phyloP scores from a whole-genome alignment of 2,113 vertebrate genomes.

The Bubo blakistoni region DNA sequence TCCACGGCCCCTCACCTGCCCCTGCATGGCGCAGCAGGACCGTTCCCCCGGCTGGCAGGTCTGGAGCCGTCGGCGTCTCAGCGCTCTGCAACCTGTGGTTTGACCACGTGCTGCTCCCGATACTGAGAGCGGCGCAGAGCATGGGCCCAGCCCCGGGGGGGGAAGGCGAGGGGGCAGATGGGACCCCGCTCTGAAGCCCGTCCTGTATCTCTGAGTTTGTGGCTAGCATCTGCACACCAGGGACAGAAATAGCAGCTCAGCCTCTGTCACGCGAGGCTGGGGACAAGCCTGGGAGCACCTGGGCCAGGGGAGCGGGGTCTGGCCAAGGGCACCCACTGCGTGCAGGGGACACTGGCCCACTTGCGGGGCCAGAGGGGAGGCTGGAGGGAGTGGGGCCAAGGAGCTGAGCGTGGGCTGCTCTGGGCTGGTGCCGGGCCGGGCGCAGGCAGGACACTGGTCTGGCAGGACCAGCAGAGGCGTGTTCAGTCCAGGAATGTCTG shows the following conservation, averaged over 20 bases:
- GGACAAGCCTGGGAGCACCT: rapidly evolving
- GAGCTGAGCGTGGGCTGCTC: rapidly evolving
- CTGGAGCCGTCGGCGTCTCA: background rate
- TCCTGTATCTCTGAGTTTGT: background rate
- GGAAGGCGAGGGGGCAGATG: background rate
- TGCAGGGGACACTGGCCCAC: background rate
- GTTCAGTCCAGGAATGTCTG: rapidly evolving
- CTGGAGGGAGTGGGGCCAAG: background rate
- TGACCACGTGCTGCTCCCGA: background rate
- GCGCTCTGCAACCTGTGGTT: background rate
- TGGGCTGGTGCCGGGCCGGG: background rate
- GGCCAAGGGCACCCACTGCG: rapidly evolving
- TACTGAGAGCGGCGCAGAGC: background rate
- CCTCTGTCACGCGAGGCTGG: rapidly evolving
- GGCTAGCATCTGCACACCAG: rapidly evolving
- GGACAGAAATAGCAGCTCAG: background rate
- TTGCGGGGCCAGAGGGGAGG: background rate
- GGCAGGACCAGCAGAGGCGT: rapidly evolving
- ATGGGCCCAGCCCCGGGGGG: background rate
- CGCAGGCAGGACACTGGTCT: background rate
- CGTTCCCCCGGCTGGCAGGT: rapidly evolving
- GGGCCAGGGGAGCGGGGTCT: rapidly evolving
- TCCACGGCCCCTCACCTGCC: constrained; percentile 10
- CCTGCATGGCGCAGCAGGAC: background rate
- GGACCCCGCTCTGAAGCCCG: rapidly evolving